These are phyloP conservation scores for Aphis gossypii DNA, from an alignment of 1,140 invertebrate genomes.

Conservation along the genomic window DNA sequence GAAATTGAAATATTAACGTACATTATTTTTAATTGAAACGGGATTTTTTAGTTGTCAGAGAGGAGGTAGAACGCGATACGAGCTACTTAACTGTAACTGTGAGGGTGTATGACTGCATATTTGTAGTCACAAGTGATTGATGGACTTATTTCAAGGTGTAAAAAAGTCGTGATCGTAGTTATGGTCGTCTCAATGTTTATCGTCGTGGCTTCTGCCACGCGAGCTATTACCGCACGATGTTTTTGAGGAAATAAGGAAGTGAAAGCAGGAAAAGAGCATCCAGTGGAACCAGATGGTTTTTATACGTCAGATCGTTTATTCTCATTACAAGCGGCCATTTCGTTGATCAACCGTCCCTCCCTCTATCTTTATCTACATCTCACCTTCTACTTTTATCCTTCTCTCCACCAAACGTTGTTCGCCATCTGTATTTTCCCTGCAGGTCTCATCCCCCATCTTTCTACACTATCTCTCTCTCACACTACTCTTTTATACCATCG, in stretches of 20 bases:
- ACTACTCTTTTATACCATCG: neutral
- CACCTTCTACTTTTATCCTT: no score
- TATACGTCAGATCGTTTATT: constrained; percentile 55
- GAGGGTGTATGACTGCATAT: neutral
- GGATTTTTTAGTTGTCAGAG: neutral
- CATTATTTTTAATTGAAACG: neutral
- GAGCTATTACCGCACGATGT: constrained; percentile 7
- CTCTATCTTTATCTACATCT: constrained; percentile 2
- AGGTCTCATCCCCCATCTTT: neutral
- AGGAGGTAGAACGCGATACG: neutral
- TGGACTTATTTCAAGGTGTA: constrained; percentile 11
- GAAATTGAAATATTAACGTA: constrained; percentile 12
- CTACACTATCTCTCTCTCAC: neutral
- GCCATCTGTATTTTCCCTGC: neutral
- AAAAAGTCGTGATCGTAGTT: neutral
- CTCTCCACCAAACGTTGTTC: no score
- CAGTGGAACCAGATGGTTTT: constrained; percentile 52
- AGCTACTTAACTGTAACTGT: neutral
- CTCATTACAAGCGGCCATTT: constrained; percentile 56
- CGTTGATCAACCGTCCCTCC: constrained; percentile 36
- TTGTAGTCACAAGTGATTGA: neutral
- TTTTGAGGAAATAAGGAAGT: neutral
- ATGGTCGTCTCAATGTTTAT: neutral
- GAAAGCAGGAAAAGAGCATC: neutral
- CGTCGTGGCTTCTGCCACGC: neutral